Evolutionary conservation across 2,797 vertebrate genomes (phyloP), one percentile per base, ranked within the genome.

Genomic region (Arremon aurantiirostris): DNA sequence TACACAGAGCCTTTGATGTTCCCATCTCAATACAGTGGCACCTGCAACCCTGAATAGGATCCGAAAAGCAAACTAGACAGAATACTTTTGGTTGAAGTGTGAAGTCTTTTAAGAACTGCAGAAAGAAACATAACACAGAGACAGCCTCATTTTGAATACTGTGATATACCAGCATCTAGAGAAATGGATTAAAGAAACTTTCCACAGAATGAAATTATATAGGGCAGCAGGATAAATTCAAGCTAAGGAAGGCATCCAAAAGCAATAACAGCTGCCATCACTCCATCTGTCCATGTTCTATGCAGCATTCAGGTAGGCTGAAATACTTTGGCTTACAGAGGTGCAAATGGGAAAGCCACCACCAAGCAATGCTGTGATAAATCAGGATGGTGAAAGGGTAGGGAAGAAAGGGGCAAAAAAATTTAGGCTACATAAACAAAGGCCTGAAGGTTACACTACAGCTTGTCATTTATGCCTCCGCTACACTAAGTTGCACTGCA

Each of bases 351-450:
- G 15, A 65, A 80, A 71, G n/a, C 24, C 47, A 20, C 9, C 32
- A 72, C 14, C 32, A 72, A 79, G 6, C 8, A 78, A 28, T 12
- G 4, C 13, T 39, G 30, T 49, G 24, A 30, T 64, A 68, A 35
- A 53, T 14, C 9, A 7, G 21, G 9, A 41, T 30, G 28, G n/a
- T 17, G 2, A 2, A 26, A 4, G 3, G 2, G 1, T 3, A 24
- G 11, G 23, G 9, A 34, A 76, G 61, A 21, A 59, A 64, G 27
- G 7, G 35, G 23, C 2, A 41, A 47, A 65, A 59, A 28, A 26
- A 28, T 12, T 9, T 22, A 39, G 23, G 35, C 13, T 55, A 7
- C 20, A 39, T 35, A 61, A 79, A 76, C 0, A 4, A 71, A 82
- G 17, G 27, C 34, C 42, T 37, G 50, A 27, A 84, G 13, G 21